phyloP scores from a whole-genome alignment of 2,113 vertebrate genomes.

The Sakesphorus luctuosus region DNA sequence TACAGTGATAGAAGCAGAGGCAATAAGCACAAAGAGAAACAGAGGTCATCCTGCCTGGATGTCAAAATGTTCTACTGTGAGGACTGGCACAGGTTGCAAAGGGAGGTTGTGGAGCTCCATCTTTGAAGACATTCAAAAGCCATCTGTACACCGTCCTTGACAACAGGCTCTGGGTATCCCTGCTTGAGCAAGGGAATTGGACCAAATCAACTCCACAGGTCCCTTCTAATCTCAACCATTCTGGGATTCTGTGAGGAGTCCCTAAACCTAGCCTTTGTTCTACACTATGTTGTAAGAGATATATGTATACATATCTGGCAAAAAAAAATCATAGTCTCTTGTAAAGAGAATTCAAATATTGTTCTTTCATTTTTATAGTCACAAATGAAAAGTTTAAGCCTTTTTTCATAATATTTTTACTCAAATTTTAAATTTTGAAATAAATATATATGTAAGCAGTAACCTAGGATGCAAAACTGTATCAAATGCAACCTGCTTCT shows the following conservation, averaged over 20 bases:
- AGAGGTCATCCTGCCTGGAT: too few species aligned
- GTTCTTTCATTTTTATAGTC: not conserved
- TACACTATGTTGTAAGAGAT: not conserved
- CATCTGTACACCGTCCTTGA: rapidly evolving
- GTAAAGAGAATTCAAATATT: not conserved
- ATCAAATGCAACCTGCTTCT: not conserved
- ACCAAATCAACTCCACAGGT: not conserved
- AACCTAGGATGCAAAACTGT: not conserved
- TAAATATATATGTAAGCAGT: not conserved
- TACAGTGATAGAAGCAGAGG: not conserved
- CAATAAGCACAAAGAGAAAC: not conserved
- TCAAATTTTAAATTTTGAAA: not conserved
- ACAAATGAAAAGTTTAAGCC: not conserved
- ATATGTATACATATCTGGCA: not conserved
- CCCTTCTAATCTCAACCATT: not conserved
- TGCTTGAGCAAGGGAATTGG: not conserved
- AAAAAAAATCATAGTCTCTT: not conserved
- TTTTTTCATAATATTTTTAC: not conserved
- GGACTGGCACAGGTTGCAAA: not conserved
- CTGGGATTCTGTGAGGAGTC: not conserved
- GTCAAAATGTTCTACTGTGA: not conserved
- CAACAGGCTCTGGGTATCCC: not conserved
- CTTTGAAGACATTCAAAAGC: not conserved
- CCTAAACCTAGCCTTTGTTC: not conserved
- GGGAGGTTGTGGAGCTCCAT: not conserved